Base-by-base conservation (phyloP, 2,888 invertebrate species). In the Willowsia nigromaculata region DNA sequence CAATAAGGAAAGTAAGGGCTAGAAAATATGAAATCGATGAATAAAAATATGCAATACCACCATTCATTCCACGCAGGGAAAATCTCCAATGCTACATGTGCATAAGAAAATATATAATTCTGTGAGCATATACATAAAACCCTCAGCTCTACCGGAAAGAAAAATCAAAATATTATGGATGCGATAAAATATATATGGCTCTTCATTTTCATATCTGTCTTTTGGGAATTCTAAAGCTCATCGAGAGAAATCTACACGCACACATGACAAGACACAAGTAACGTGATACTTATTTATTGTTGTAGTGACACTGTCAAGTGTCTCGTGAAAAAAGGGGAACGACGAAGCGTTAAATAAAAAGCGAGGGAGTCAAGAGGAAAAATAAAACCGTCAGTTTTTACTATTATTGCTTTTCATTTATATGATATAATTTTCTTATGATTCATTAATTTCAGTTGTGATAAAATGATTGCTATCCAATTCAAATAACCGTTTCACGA, bases 281-380 rank as follows among this genome's bases (percentile, higher is more conserved):
- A 40, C 40, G 6, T 7, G 40, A 40, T 5, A 53, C 6, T 18
- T 53, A 15, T 15, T 7, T 53, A 6, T 7, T 53, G n/a, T 30
- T 65, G 7, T 30, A 33, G 65, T 65, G n/a, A 15, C 65, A 33
- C 33, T 65, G 65, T 65, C 65, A 65, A 65, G 33, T 65, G 65
- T 65, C 65, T 33, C 30, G n/a, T 33, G 27, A 25, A 65, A 18
- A n/a, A 3, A 15, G 33, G n/a, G n/a, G n/a, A n/a, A n/a, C n/a
- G n/a, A n/a, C n/a, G n/a, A n/a, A n/a, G n/a, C n/a, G n/a, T n/a
- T n/a, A n/a, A n/a, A n/a, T n/a, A n/a, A n/a, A n/a, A n/a, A n/a
- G n/a, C n/a, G n/a, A n/a, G n/a, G n/a, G n/a, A n/a, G n/a, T n/a
- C n/a, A n/a, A n/a, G n/a, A n/a, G n/a, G n/a, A n/a, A n/a, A n/a